Evolutionary conservation across 2,888 invertebrate genomes (phyloP).

Genomic region (Tipula helvola): DNA sequence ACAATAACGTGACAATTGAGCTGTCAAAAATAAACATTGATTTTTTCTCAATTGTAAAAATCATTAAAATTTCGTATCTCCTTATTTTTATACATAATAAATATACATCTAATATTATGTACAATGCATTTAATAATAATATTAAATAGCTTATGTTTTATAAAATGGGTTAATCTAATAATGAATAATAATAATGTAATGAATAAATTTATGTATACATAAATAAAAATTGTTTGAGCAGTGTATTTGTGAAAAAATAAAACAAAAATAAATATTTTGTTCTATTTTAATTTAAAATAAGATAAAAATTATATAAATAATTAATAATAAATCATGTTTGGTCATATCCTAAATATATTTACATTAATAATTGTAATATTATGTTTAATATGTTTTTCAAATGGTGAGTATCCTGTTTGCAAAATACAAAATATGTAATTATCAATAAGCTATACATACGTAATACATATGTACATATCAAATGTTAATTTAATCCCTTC

Average conservation of each 20-base stretch:
- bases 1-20: neutral
- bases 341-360: neutral
- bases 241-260: neutral
- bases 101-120: neutral
- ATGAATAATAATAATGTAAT: neutral
- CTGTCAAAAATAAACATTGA: neutral
- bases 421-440: neutral
- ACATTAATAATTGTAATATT: neutral
- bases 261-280: neutral
- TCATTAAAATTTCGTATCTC: neutral
- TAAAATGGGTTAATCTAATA: neutral
- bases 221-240: neutral
- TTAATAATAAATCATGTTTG: neutral
- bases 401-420: neutral
- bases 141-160: neutral
- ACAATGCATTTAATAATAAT: neutral
- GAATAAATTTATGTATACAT: neutral
- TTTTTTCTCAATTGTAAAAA: neutral
- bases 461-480: neutral
- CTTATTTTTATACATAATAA: neutral
- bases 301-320: neutral
- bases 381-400: neutral
- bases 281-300: neutral
- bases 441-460: neutral
- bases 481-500: neutral